Percentiles rank a stretch among this genome's conserved stretches.
phyloP scores from a whole-genome alignment of 2,113 vertebrate genomes.

The Hyperoodon ampullatus region DNA sequence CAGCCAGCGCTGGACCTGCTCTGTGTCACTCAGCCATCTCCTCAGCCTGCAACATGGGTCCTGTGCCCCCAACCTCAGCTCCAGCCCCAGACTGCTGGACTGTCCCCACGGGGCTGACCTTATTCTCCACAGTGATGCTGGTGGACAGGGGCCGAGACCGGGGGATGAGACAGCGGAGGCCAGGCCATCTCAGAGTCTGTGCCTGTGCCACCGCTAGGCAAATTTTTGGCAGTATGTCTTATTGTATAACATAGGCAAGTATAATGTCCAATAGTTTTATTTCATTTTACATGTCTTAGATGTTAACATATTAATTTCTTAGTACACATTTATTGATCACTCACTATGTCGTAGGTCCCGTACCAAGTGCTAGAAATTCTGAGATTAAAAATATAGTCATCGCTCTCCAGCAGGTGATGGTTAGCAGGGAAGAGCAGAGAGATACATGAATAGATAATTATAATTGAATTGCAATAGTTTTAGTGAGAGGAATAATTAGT shows the following conservation, averaged over 20 bases:
- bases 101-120: not conserved
- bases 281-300: not conserved
- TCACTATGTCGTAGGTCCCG: not conserved
- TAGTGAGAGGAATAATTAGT: not conserved
- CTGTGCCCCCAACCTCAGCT: not conserved
- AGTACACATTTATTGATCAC: not conserved
- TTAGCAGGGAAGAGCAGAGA: not conserved
- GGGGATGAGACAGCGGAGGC: not conserved
- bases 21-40: not conserved
- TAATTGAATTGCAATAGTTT: not conserved
- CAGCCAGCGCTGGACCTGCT: conserved; percentile 83
- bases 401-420: not conserved
- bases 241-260: not conserved
- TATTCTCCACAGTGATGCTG: not conserved
- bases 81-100: not conserved
- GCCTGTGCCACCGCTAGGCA: not conserved
- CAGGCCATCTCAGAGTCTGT: not conserved
- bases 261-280: not conserved
- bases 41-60: not conserved
- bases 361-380: not conserved
- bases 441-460: not conserved
- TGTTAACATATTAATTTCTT: not conserved
- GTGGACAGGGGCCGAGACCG: not conserved
- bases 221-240: not conserved
- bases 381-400: not conserved